Conservation (phyloP, 2,797 vertebrate species). For the Zalophus californianus region DNA sequence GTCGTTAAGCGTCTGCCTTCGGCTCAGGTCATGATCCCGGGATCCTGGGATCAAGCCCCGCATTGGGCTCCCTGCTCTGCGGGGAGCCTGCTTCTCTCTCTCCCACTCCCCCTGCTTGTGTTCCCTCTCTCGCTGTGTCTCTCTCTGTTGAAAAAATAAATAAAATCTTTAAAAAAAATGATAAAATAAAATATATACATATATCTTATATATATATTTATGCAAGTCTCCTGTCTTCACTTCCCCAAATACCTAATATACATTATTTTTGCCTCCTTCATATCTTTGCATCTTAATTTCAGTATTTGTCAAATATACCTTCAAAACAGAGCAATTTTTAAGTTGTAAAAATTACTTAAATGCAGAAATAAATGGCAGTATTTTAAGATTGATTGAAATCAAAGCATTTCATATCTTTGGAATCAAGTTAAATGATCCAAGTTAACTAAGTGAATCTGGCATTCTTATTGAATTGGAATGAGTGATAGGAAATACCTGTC, state of each 20-base stretch:
- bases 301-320: neutral
- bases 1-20: too few species aligned
- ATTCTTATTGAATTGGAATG: neutral
- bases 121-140: too few species aligned
- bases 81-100: too few species aligned
- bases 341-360: constrained; percentile 42
- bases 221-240: neutral
- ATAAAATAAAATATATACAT: too few species aligned
- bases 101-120: too few species aligned
- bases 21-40: too few species aligned
- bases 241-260: neutral
- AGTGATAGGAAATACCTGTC: neutral
- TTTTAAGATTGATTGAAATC: neutral
- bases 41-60: too few species aligned
- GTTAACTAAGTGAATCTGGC: neutral
- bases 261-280: neutral
- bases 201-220: neutral
- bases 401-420: neutral
- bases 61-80: too few species aligned
- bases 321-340: constrained; percentile 19
- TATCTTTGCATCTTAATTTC: constrained; percentile 5
- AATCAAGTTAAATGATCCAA: constrained; percentile 13
- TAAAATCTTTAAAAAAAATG: too few species aligned
- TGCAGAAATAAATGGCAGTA: constrained; percentile 40
- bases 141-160: too few species aligned